Evolutionary conservation across 2,888 invertebrate species (phyloP).

Genomic region (Protonemura montana): DNA sequence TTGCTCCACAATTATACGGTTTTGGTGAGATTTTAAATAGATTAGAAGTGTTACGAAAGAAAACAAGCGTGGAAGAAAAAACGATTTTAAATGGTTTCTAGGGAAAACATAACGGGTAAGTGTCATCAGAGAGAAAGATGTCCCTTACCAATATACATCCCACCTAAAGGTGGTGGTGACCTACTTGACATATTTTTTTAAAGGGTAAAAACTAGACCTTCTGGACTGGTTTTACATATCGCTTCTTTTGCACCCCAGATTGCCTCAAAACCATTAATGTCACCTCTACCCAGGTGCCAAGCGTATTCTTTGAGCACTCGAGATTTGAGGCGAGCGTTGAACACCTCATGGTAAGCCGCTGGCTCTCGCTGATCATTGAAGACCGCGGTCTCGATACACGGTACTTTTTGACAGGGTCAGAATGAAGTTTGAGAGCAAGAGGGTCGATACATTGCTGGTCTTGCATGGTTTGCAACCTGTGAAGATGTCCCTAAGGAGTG

Average conservation of each 20-base stretch:
- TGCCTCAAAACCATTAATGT: background rate
- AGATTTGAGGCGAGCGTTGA: background rate
- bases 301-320: slow-evolving; percentile 17
- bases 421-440: background rate
- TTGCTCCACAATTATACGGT: too few relatives aligned
- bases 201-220: background rate
- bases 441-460: background rate
- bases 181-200: too few relatives aligned
- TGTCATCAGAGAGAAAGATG: too few relatives aligned
- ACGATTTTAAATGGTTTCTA: too few relatives aligned
- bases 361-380: background rate
- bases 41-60: too few relatives aligned
- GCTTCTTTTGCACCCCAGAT: background rate
- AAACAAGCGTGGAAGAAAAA: too few relatives aligned
- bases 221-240: background rate
- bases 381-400: background rate
- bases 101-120: too few relatives aligned
- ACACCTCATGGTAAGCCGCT: background rate
- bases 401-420: background rate
- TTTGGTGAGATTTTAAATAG: too few relatives aligned
- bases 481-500: background rate
- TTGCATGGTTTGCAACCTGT: background rate
- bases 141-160: too few relatives aligned
- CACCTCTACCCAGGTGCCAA: slow-evolving; percentile 1
- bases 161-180: too few relatives aligned